These are phyloP conservation scores for Etheostoma nigrum DNA, from an alignment of 2,797 vertebrate genomes.

Conservation along the genomic window DNA sequence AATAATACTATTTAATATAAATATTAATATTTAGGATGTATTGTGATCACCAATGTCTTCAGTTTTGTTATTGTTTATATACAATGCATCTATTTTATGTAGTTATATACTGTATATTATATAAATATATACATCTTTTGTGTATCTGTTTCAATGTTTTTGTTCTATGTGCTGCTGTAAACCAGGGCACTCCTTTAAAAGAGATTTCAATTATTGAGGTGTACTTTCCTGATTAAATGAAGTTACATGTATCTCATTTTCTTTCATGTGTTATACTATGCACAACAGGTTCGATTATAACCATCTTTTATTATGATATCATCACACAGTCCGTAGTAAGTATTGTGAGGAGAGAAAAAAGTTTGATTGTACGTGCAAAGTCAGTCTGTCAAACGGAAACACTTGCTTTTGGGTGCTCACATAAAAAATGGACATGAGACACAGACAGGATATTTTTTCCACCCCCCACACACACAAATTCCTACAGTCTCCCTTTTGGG, in stretches of 20 bases:
- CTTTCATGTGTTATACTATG: background rate
- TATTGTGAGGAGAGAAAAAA: no score
- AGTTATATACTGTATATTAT: no score
- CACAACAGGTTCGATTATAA: background rate
- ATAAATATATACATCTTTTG: background rate
- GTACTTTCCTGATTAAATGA: no score
- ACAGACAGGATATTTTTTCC: background rate
- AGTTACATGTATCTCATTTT: no score
- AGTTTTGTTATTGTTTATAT: background rate
- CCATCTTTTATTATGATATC: background rate
- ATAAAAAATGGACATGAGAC: slow-evolving; percentile 4
- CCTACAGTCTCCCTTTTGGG: slow-evolving; percentile 28
- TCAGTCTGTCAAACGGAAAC: slow-evolving; percentile 15
- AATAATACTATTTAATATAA: no score
- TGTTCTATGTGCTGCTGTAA: no score
- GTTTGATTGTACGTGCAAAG: background rate
- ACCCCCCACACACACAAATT: slow-evolving; percentile 4
- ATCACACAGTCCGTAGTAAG: background rate
- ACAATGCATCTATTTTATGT: background rate
- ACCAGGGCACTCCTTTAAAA: no score
- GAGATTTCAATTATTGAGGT: no score
- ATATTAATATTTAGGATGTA: background rate
- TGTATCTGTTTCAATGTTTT: background rate
- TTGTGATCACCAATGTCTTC: background rate
- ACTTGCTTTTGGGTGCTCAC: background rate